Evolutionary conservation across 2,888 invertebrate species (phyloP).

Genomic region (Cetonia aurata): DNA sequence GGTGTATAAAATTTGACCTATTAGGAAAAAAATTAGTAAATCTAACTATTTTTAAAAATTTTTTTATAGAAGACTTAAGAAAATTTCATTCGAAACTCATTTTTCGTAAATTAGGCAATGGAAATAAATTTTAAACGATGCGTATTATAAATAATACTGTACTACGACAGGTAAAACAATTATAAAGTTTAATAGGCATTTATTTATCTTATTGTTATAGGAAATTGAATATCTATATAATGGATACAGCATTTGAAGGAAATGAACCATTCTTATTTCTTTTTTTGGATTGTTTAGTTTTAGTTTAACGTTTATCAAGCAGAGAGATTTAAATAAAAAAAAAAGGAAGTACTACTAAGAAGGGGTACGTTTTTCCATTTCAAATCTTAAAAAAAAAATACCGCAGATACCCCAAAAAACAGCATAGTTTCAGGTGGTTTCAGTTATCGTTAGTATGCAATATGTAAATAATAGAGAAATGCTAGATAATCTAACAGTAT

Average conservation of each 20-base stretch:
- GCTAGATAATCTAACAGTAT: slow-evolving; percentile 2
- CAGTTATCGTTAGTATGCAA: slow-evolving; percentile 20
- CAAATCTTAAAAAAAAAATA: background rate
- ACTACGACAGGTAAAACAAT: slow-evolving; percentile 4
- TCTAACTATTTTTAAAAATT: slow-evolving; percentile 19
- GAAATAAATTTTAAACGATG: background rate
- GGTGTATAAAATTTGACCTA: slow-evolving; percentile 14
- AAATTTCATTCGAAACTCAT: background rate
- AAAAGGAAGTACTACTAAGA: background rate
- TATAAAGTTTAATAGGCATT: slow-evolving; percentile 4
- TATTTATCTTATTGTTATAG: slow-evolving; percentile 8
- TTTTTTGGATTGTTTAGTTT: slow-evolving; percentile 38
- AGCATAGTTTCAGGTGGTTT: slow-evolving; percentile 15
- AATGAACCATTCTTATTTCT: slow-evolving; percentile 16
- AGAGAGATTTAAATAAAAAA: background rate
- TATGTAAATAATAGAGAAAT: slow-evolving; percentile 20
- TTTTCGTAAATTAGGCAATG: background rate
- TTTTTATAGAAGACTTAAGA: background rate
- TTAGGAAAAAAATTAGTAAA: slow-evolving; percentile 6
- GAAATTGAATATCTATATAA: background rate
- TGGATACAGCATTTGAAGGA: slow-evolving; percentile 1
- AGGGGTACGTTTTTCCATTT: slow-evolving; percentile 23
- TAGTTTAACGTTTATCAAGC: slow-evolving; percentile 26
- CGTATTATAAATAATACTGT: background rate
- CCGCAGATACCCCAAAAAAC: background rate